A percentile compares a stretch with the other conserved stretches of the same genome.
Evolutionary conservation across 1,140 invertebrate genomes (phyloP).

Genomic region (Uloborus diversus): DNA sequence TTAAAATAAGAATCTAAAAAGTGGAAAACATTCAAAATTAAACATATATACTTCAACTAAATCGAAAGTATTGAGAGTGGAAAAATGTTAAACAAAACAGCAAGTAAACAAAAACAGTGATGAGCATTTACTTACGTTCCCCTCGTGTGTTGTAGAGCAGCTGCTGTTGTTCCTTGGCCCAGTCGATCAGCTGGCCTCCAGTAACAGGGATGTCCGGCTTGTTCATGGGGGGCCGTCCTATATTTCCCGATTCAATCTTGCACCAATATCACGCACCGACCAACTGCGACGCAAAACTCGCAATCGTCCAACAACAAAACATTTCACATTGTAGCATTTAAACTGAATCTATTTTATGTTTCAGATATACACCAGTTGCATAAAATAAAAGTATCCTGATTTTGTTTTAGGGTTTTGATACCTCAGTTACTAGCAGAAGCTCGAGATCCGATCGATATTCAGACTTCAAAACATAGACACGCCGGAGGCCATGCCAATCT

Average conservation of each 20-base stretch:
- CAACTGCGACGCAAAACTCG: not conserved
- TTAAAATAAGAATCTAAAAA: no score
- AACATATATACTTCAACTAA: no score
- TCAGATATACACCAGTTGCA: no score
- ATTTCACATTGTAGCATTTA: conserved; percentile 16
- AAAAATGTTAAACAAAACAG: no score
- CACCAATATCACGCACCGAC: conserved; percentile 27
- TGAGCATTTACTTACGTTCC: conserved; percentile 41
- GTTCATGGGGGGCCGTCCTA: conserved; percentile 51
- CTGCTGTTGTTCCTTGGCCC: conserved; percentile 56
- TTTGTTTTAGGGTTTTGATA: not conserved
- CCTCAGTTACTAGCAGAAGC: conserved; percentile 11
- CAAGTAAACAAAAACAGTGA: conserved; percentile 42
- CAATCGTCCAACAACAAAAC: conserved; percentile 15
- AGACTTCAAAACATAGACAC: conserved; percentile 53
- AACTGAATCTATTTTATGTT: no score
- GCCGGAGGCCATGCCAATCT: conserved; percentile 50
- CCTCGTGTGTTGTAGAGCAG: conserved; percentile 47
- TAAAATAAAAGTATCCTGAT: no score
- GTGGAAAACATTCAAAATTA: no score
- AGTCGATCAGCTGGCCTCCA: conserved; percentile 55
- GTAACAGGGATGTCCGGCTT: conserved; percentile 55
- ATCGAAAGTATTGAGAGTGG: no score
- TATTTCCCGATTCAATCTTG: conserved; percentile 13
- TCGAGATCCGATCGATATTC: conserved; percentile 24